phyloP scores from a whole-genome alignment of 2,888 invertebrate species.

The Drosophila nigricruria region DNA sequence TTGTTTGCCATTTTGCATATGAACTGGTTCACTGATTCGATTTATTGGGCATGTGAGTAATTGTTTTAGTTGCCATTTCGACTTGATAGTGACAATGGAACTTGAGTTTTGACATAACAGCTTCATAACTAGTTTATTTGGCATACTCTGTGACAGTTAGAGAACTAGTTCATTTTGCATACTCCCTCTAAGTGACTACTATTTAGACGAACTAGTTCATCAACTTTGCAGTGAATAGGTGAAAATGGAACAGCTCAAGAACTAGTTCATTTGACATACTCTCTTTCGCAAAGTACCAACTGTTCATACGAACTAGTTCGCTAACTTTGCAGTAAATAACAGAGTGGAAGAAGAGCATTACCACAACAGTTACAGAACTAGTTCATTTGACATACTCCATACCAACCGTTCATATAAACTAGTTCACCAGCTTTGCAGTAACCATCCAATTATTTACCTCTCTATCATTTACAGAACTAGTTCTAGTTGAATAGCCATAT shows the following conservation, averaged over 20 bases:
- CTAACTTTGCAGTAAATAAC: neutral
- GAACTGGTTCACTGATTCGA: slow-evolving; percentile 8
- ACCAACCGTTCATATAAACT: neutral
- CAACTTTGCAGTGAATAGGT: neutral
- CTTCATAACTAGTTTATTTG: neutral
- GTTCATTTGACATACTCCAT: neutral
- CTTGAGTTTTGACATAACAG: neutral
- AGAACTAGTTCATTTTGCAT: neutral
- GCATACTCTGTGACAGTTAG: neutral
- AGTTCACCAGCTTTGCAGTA: neutral
- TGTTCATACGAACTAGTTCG: neutral
- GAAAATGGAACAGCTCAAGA: neutral
- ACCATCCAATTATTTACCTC: neutral
- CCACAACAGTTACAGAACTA: neutral
- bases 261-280: neutral
- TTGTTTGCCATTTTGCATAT: neutral
- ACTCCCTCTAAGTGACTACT: neutral
- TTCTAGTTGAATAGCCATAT: neutral
- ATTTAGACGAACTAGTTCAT: neutral
- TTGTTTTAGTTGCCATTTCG: neutral
- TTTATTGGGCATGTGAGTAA: slow-evolving; percentile 6
- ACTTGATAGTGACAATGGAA: neutral
- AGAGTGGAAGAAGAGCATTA: neutral
- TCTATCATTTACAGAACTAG: too few relatives aligned
- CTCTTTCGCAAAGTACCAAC: too few relatives aligned